phyloP scores from a whole-genome alignment of 2,888 invertebrate species.

The Charanyca ferruginea region DNA sequence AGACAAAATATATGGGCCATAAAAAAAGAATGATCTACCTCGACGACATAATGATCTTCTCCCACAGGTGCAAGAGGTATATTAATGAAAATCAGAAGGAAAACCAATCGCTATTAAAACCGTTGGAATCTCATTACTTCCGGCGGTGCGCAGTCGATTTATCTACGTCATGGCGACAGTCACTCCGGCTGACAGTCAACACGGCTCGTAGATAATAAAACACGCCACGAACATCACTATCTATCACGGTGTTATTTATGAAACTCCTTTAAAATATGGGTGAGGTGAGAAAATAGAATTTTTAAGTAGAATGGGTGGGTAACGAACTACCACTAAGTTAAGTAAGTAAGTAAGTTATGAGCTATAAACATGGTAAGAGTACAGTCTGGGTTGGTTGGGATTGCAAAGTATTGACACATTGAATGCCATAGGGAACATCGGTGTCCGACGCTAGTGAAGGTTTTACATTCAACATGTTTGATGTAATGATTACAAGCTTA shows the following conservation, averaged over 20 bases:
- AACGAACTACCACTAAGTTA: slow-evolving; percentile 4
- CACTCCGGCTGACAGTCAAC: slow-evolving; percentile 70
- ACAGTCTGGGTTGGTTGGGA: too few species aligned
- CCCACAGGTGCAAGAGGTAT: slow-evolving; percentile 54
- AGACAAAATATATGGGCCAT: slow-evolving; percentile 14
- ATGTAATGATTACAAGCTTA: too few species aligned
- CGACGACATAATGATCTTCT: slow-evolving; percentile 36
- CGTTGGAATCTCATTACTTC: slow-evolving; percentile 70
- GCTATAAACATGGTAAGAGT: background rate
- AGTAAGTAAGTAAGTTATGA: too few species aligned
- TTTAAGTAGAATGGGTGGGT: background rate
- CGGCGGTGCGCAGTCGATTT: slow-evolving; percentile 71
- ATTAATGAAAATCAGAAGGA: slow-evolving; percentile 61
- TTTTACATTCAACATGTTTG: too few species aligned
- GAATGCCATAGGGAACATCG: too few species aligned
- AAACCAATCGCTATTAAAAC: slow-evolving; percentile 67
- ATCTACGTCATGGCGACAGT: slow-evolving; percentile 75
- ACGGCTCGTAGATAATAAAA: slow-evolving; percentile 76
- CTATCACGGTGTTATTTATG: slow-evolving; percentile 68
- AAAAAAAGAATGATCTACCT: slow-evolving; percentile 27
- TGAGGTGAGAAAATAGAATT: slow-evolving; percentile 54
- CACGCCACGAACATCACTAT: slow-evolving; percentile 72
- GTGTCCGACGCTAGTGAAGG: too few species aligned
- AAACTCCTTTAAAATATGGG: slow-evolving; percentile 61
- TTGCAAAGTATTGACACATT: too few species aligned